Evolutionary conservation across 2,888 invertebrate species (phyloP).

Genomic region (Notodonta dromedarius): DNA sequence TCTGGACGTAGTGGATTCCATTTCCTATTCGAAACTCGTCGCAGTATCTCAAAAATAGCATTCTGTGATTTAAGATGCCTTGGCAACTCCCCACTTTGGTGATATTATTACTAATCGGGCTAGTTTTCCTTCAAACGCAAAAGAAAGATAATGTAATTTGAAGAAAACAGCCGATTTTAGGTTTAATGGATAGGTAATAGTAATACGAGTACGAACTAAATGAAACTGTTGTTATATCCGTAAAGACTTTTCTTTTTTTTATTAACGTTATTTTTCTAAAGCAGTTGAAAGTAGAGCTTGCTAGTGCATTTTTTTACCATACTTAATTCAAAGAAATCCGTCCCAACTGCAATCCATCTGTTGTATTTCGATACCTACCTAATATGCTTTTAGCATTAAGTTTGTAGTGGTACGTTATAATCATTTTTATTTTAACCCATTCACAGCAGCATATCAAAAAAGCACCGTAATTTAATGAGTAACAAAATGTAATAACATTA

Average conservation of each 20-base stretch:
- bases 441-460: conserved; percentile 71
- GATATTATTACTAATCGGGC: conserved; percentile 56
- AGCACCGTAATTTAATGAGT: conserved; percentile 59
- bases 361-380: conserved; percentile 40
- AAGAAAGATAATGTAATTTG: conserved; percentile 34
- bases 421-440: conserved; percentile 61
- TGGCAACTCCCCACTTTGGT: conserved; percentile 65
- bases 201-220: conserved; percentile 32
- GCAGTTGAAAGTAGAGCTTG: conserved; percentile 37
- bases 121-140: conserved; percentile 50
- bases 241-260: conserved; percentile 23
- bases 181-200: conserved; percentile 35
- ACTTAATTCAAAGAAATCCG: conserved; percentile 50
- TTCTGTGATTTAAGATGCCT: conserved; percentile 75
- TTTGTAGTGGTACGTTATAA: conserved; percentile 50
- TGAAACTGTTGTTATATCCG: conserved; percentile 41
- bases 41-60: conserved; percentile 57
- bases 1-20: conserved; percentile 24
- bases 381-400: conserved; percentile 53
- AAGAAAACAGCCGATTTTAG: conserved; percentile 50
- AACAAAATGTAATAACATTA: conserved; percentile 66
- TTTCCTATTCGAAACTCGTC: conserved; percentile 29
- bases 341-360: conserved; percentile 54
- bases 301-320: conserved; percentile 51
- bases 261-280: conserved; percentile 28